Base-by-base conservation (phyloP, 2,888 invertebrate species). In the Drosophila fulvimacula region DNA sequence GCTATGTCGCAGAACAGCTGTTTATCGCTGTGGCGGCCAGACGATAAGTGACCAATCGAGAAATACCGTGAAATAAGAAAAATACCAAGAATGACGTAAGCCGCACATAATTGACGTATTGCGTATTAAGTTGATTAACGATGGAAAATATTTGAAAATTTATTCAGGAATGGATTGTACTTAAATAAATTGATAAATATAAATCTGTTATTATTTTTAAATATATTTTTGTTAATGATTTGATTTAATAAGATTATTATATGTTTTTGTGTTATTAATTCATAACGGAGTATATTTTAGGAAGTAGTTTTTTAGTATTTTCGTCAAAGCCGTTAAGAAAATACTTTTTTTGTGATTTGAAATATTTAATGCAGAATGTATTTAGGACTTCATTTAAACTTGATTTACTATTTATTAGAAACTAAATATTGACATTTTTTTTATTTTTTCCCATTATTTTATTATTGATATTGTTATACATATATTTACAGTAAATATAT, bases 1-100 rank as follows among this genome's bases (percentile, higher is more conserved):
- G 75, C 72, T 75, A 15, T 57, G 42, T 71, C 27, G 44, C 53
- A 24, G n/a, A 61, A 64, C 75, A 75, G 76, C 75, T 75, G 75
- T 32, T 64, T 51, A 11, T n/a, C 3, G 13, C 30, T 21, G 68
- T 69, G 71, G 75, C 13, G 63, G 68, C n/a, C 19, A 10, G 17
- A 1, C 74, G 55, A 74, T 71, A 56, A 36, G 11, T 62, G 36
- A 24, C 0, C 4, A 30, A 64, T 64, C 74, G 69, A 19, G 0
- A 44, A 46, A 6, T 27, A 6, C 1, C 13, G 6, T 17, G n/a
- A 13, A 17, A 32, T 6, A n/a, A 21, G 15, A 34, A 46, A 57
- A 27, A 36, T 36, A 57, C 46, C 36, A 36, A 27, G 11, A 46
- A 17, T 36, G 15, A 41, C 41, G 41, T 41, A 41, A 41, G 39